Conservation (phyloP, 2,113 vertebrate genomes). For the Chionis minor region DNA sequence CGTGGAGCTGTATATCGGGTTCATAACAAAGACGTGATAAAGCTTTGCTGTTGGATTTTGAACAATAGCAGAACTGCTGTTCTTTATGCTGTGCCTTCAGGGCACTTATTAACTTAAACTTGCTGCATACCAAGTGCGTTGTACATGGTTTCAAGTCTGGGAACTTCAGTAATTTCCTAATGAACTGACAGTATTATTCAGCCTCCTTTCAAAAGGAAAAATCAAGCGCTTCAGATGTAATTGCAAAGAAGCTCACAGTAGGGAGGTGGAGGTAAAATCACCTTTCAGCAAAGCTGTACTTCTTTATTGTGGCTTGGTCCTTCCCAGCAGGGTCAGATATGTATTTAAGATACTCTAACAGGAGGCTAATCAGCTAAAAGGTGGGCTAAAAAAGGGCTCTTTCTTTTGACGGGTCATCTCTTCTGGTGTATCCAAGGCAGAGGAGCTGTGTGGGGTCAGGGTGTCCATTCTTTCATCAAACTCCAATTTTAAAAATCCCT, state of each 20-base stretch:
- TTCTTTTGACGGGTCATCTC: neutral
- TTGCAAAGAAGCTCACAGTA: neutral
- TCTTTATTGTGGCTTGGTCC: neutral
- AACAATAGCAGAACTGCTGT: neutral
- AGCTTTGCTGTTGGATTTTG: neutral
- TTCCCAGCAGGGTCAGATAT: neutral
- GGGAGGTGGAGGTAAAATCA: neutral
- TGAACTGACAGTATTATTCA: neutral
- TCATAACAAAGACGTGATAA: neutral
- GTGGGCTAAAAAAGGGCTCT: neutral
- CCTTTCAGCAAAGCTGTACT: neutral
- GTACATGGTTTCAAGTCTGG: neutral
- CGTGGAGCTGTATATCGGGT: fast-evolving
- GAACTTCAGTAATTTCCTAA: neutral
- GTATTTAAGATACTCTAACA: neutral
- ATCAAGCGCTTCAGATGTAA: neutral
- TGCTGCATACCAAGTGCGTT: neutral
- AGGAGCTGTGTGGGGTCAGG: neutral
- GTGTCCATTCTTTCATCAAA: neutral
- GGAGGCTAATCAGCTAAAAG: neutral
- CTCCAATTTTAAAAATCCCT: neutral
- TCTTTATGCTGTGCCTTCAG: neutral
- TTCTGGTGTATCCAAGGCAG: neutral
- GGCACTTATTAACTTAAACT: neutral
- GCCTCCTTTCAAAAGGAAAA: neutral